Base-by-base conservation (phyloP, 92 coral and sea anemone species). In the Paragorgia papillata region DNA sequence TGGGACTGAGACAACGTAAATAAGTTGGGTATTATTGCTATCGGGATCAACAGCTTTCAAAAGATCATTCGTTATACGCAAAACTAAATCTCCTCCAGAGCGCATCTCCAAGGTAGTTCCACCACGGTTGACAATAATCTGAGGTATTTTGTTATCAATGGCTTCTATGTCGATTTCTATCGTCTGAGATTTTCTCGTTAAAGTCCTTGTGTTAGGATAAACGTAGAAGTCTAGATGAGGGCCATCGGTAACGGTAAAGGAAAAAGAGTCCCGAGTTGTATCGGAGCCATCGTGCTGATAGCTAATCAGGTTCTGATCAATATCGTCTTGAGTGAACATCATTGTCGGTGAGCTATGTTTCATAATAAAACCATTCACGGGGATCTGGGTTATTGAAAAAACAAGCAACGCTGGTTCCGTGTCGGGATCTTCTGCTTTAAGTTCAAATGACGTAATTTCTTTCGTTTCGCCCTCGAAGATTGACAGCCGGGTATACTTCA, bases 251-350 rank as follows among this genome's bases (percentile, higher is more conserved):
- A 95, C 79, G 10, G 83, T 51, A 24, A 95, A 49, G 37, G 82
- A 78, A 80, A 85, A 92, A 7, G 89, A 85, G 75, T 95, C 99
- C 2, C 57, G 60, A 17, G 81, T 75, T 2, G 96, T 90, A 53
- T 95, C 99, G 21, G 97, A 85, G 18, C 99, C 99, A 81, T 95
- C 99, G 76, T 95, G 99, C 21, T 86, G 88, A 59, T 95, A 95
- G 55, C 95, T 78, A 32, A 95, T 67, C 21, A 57, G 82, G 30
- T 92, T 92, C 19, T 81, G 75, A 76, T 91, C 86, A 41, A 95
- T 63, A 59, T 95, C 99, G 25, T 76, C 64, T 59, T 95, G 99
- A 26, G 99, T 86, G 79, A 95, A 95, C 18, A 71, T 66, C 44
- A 79, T 79, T 74, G 86, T 79, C 28, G 90, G 89, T 21, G 48